These are phyloP conservation scores for Mesembrinibis cayennensis DNA, from an alignment of 2,113 vertebrate genomes.

Conservation along the genomic window DNA sequence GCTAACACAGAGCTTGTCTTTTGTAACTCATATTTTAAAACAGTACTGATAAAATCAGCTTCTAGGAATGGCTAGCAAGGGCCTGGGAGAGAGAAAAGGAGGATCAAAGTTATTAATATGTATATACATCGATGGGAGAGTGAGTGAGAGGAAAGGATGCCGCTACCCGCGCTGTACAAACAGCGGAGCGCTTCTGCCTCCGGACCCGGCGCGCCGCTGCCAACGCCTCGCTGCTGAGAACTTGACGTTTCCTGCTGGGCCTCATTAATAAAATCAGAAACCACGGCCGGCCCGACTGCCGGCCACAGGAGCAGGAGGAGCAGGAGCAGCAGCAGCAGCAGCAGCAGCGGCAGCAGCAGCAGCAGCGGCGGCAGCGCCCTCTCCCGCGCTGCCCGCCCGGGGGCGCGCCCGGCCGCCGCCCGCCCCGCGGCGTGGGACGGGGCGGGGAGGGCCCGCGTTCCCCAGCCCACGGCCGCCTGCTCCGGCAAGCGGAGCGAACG, in stretches of 20 bases:
- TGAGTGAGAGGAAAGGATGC: background rate
- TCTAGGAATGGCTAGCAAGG: constrained; percentile 28
- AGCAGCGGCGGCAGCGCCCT: too few relatives aligned
- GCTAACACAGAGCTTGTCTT: background rate
- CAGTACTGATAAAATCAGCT: constrained; percentile 15
- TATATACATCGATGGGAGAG: background rate
- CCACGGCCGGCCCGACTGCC: background rate
- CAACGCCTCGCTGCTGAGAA: background rate
- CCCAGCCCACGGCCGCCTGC: background rate
- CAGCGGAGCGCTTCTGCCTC: background rate
- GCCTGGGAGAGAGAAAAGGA: constrained; percentile 33
- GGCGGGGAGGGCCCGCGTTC: too few relatives aligned
- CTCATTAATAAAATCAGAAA: background rate
- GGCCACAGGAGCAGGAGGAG: too few relatives aligned
- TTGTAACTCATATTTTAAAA: background rate
- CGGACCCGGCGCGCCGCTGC: background rate
- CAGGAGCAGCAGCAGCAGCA: too few relatives aligned
- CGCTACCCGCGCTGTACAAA: background rate
- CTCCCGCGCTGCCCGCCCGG: too few relatives aligned
- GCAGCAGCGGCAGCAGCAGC: too few relatives aligned
- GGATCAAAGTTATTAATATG: constrained; percentile 27
- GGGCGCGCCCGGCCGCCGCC: too few relatives aligned
- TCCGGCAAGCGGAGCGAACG: background rate
- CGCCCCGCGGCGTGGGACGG: too few relatives aligned
- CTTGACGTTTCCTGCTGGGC: background rate